A percentile compares a stretch with the other conserved stretches of the same genome.
These are phyloP conservation scores for Ommatoiulus sabulosus DNA, from an alignment of 2,888 invertebrate species.

Conservation along the genomic window DNA sequence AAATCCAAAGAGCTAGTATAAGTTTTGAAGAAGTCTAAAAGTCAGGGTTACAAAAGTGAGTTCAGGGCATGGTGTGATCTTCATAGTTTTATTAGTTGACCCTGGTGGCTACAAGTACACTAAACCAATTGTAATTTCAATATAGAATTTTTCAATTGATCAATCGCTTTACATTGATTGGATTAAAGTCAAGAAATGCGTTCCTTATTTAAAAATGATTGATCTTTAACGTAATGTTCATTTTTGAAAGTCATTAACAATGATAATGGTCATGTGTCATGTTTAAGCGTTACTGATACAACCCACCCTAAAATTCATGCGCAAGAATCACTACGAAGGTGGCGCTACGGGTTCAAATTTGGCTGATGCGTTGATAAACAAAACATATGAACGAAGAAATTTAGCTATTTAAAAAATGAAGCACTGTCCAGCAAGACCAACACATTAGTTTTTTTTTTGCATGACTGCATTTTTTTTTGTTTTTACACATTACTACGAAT, in stretches of 20 bases:
- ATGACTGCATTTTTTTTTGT: too few relatives aligned
- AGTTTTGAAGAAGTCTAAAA: slow-evolving; percentile 2
- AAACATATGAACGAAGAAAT: too few relatives aligned
- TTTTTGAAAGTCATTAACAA: not conserved
- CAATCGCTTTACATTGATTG: not conserved
- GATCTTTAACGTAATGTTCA: not conserved
- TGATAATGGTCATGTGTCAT: not conserved
- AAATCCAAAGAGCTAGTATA: too few relatives aligned
- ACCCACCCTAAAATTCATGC: not conserved
- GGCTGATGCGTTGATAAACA: too few relatives aligned
- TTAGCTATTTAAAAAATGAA: too few relatives aligned
- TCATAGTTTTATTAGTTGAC: not conserved
- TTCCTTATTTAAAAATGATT: not conserved
- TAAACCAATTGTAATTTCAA: not conserved
- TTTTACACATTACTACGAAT: too few relatives aligned
- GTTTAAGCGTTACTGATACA: not conserved
- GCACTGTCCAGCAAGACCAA: too few relatives aligned
- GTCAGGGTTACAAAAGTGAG: slow-evolving; percentile 35
- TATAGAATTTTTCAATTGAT: not conserved
- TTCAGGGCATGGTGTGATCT: not conserved
- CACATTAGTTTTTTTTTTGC: too few relatives aligned
- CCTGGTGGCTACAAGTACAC: not conserved
- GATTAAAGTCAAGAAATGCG: not conserved
- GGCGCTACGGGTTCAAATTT: not conserved
- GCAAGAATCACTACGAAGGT: not conserved